Evolutionary conservation across 2,888 invertebrate species (phyloP).

Genomic region (Zootermopsis nevadensis): DNA sequence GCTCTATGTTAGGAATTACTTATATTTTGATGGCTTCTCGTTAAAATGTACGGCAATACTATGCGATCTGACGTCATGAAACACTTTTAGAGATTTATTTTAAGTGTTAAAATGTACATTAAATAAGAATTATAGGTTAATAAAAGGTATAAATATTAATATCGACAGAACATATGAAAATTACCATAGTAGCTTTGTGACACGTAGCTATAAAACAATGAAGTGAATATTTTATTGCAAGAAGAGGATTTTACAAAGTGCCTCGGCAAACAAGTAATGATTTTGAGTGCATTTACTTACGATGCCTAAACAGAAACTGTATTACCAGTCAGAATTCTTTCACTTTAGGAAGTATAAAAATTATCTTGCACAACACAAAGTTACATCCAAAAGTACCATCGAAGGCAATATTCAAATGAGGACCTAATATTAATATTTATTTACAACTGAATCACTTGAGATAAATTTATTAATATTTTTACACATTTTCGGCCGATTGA

Average conservation of each 20-base stretch:
- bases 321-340: background rate
- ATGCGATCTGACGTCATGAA: no score
- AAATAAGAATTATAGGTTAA: no score
- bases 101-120: no score
- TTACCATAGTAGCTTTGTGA: no score
- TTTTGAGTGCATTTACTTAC: constrained; percentile 1
- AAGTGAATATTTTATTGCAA: background rate
- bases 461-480: background rate
- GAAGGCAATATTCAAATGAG: background rate
- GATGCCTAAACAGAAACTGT: background rate
- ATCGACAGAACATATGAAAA: no score
- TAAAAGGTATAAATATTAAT: no score
- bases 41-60: no score
- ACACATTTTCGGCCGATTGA: background rate
- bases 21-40: no score
- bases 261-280: background rate
- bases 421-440: constrained; percentile 3
- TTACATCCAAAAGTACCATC: background rate
- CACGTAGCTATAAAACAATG: background rate
- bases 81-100: no score
- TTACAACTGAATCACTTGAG: background rate
- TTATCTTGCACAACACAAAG: background rate
- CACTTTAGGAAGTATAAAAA: constrained; percentile 5
- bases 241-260: background rate
- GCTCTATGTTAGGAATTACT: no score